A percentile compares a stretch with the other conserved stretches of the same genome.
Evolutionary conservation across 1,140 invertebrate genomes (phyloP).

Genomic region (Lycorma delicatula): DNA sequence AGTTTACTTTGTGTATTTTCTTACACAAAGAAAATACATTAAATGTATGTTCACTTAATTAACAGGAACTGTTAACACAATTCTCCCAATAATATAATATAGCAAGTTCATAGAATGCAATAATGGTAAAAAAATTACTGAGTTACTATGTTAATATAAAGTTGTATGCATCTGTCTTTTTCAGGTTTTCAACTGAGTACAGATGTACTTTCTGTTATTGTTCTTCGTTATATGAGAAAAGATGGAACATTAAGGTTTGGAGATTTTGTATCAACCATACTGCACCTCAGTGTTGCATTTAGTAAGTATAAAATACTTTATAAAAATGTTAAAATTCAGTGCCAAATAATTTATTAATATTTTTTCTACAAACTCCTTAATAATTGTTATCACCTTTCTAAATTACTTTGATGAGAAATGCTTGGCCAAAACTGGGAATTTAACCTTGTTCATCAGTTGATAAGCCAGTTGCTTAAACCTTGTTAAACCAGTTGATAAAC

Average conservation of each 20-base stretch:
- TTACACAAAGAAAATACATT: no score
- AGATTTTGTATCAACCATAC: conserved; percentile 82
- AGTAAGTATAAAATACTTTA: conserved; percentile 47
- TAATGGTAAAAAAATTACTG: neutral
- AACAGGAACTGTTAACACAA: no score
- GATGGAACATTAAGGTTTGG: conserved; percentile 88
- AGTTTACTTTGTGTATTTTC: no score
- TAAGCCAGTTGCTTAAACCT: no score
- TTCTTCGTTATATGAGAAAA: conserved; percentile 83
- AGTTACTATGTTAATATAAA: neutral
- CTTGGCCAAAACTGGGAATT: no score
- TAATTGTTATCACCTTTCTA: neutral
- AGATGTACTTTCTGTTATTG: conserved; percentile 69
- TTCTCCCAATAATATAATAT: no score
- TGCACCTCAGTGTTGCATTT: conserved; percentile 81
- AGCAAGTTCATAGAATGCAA: no score
- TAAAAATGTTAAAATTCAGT: neutral
- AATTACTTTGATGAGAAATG: neutral
- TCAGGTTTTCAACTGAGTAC: conserved; percentile 75
- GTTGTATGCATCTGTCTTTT: conserved; percentile 5
- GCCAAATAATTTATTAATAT: neutral
- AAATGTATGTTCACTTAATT: no score
- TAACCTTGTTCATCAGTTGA: no score
- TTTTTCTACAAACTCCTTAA: neutral
- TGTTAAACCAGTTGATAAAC: no score